Conservation (phyloP, 2,888 invertebrate genomes). For the Leptopilina syphax region DNA sequence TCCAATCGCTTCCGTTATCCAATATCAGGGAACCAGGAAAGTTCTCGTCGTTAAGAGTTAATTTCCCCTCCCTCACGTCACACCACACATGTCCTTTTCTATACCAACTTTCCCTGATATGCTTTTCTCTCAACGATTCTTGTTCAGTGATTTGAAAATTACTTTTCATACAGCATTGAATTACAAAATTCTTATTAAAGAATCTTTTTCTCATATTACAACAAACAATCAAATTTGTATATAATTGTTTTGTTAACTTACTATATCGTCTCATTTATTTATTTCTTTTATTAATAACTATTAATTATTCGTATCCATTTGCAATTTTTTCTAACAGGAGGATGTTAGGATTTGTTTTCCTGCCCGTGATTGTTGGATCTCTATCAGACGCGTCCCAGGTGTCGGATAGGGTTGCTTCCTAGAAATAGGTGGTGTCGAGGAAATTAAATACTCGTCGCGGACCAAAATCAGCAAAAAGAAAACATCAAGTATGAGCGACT, state of each 20-base stretch:
- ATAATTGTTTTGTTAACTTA: neutral
- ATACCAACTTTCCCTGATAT: conserved; percentile 18
- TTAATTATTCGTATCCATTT: no score
- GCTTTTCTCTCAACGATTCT: neutral
- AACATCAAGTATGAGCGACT: no score
- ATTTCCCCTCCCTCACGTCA: neutral
- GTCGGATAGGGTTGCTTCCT: no score
- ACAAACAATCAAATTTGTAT: neutral
- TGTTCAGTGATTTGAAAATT: conserved; percentile 13
- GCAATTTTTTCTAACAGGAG: no score
- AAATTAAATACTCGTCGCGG: no score
- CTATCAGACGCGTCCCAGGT: no score
- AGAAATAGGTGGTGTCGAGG: no score
- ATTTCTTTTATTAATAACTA: no score
- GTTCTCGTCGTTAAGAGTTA: conserved; percentile 36
- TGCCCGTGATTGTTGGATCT: no score
- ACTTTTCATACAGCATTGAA: neutral
- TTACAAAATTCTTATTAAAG: neutral
- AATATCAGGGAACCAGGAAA: conserved; percentile 20
- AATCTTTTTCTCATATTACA: neutral
- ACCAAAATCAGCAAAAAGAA: no score
- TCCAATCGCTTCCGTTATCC: conserved; percentile 38
- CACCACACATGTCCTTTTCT: neutral
- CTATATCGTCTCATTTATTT: neutral
- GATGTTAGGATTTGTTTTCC: no score